Conservation (phyloP, 2,888 invertebrate genomes). For the Cephus rjabovi region DNA sequence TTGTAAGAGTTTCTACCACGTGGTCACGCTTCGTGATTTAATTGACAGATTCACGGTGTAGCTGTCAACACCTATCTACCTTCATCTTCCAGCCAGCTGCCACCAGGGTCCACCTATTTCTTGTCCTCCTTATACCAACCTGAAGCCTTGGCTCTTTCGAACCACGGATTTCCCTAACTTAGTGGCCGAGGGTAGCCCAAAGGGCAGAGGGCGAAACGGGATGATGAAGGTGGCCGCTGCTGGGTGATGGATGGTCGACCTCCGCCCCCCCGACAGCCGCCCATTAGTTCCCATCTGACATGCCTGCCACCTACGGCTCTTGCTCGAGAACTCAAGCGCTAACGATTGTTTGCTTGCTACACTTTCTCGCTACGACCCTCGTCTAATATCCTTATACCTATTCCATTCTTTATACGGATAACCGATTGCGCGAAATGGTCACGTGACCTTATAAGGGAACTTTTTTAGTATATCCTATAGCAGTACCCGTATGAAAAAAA, state of each 20-base stretch:
- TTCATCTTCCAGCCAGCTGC: constrained; percentile 26
- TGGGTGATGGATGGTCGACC: constrained; percentile 48
- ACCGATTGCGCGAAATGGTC: not conserved
- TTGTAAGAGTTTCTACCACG: not conserved
- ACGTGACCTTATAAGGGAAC: too few relatives aligned
- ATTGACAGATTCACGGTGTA: constrained; percentile 26
- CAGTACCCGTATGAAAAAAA: not conserved
- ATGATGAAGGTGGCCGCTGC: constrained; percentile 42
- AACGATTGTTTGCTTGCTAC: constrained; percentile 38
- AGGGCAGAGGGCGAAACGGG: constrained; percentile 29
- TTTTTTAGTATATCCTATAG: too few relatives aligned
- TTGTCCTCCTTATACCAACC: constrained; percentile 16
- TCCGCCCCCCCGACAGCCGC: constrained; percentile 41
- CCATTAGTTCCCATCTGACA: constrained; percentile 48
- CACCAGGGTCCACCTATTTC: constrained; percentile 29
- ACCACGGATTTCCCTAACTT: constrained; percentile 37
- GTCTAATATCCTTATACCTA: not conserved
- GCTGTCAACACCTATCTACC: constrained; percentile 30
- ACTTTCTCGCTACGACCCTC: constrained; percentile 9
- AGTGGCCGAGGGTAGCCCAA: constrained; percentile 22
- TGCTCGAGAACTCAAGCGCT: constrained; percentile 23
- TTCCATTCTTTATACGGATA: not conserved
- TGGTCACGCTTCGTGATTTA: constrained; percentile 12
- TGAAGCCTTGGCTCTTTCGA: constrained; percentile 25
- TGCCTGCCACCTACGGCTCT: constrained; percentile 26